Evolutionary conservation across 2,113 vertebrate species (phyloP), one percentile per base, ranked within the genome.

Genomic region (Limnothrissa miodon): DNA sequence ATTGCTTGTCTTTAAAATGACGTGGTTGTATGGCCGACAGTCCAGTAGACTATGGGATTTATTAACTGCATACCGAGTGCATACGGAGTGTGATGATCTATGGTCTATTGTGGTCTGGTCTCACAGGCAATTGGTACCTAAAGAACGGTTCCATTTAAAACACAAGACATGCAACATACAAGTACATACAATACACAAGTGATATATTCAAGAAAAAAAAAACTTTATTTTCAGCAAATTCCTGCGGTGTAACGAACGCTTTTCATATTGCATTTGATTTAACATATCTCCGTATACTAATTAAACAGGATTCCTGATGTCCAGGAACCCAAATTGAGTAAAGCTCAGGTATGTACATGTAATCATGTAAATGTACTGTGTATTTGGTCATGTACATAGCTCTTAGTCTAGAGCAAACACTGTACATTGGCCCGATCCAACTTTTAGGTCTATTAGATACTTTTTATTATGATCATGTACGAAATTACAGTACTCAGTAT

Each of bases 311-410:
- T 90, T 92, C 85, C 80, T 62, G 82, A 86, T 85, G 88, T 86
- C 88, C 88, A 92, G 89, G 86, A 92, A 88, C 88, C 90, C 91
- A 88, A 89, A 83, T 92, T 93, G 87, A 94, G 89, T 93, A 93
- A 88, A 91, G 93, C 95, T 95, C 95, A 95, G 95, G 95, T 95
- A 95, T 93, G 93, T 94, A 91, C 92, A 94, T 93, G 94, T 92
- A 93, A 92, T 88, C 87, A 92, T 94, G 92, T 93, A 91, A 93
- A 93, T 93, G 92, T 94, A 89, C 84, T 91, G 90, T 93, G 92
- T 90, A 90, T 92, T 90, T 92, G 89, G 87, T 91, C 86, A 83
- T 93, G 92, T 92, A 93, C 89, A 92, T 90, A 74, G 33, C 66
- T 74, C 25, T 48, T 48, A 48, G 46, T 17, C 46, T 74, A 90